Evolutionary conservation across 1,140 invertebrate genomes (phyloP), one percentile per base, ranked within the genome.

Genomic region (roundworm (Caenorhabditis elegans)): DNA sequence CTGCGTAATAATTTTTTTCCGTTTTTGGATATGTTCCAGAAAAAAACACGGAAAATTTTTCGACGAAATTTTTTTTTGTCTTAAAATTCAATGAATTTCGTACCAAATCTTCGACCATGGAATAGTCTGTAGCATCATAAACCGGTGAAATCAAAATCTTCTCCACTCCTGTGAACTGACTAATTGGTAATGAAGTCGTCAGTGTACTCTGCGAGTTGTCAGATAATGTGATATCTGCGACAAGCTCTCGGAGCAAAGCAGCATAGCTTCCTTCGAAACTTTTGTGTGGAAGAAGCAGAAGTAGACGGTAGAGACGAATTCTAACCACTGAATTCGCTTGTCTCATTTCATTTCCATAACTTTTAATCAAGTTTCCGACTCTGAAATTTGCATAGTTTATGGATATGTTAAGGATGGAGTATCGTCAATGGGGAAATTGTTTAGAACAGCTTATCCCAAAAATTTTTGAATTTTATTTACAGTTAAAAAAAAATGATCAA

Each of bases 41-140:
- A n/a, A n/a, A n/a, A n/a, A n/a, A n/a, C n/a, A n/a, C n/a, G n/a
- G n/a, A n/a, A n/a, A n/a, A n/a, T n/a, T n/a, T n/a, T n/a, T n/a
- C n/a, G n/a, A n/a, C n/a, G n/a, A n/a, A n/a, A n/a, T n/a, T n/a
- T n/a, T n/a, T n/a, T n/a, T n/a, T n/a, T n/a, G n/a, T n/a, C n/a
- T n/a, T n/a, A n/a, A n/a, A n/a, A n/a, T n/a, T n/a, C n/a, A n/a
- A n/a, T n/a, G n/a, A n/a, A n/a, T n/a, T n/a, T n/a, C n/a, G n/a
- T 88, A 98, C 95, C 93, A 98, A 96, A 92, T 99, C 96, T 91
- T 99, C 97, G 86, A 98, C 96, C 47, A 94, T 94, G 80, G 95
- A 94, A 91, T 98, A 96, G 91, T 98, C 96, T 8, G 95, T 97
- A 90, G 98, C 95, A 89, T 96, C 95, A 10, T 91, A 84, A 90